Conservation (phyloP, 2,113 vertebrate genomes). For the Nesogale talazaci region DNA sequence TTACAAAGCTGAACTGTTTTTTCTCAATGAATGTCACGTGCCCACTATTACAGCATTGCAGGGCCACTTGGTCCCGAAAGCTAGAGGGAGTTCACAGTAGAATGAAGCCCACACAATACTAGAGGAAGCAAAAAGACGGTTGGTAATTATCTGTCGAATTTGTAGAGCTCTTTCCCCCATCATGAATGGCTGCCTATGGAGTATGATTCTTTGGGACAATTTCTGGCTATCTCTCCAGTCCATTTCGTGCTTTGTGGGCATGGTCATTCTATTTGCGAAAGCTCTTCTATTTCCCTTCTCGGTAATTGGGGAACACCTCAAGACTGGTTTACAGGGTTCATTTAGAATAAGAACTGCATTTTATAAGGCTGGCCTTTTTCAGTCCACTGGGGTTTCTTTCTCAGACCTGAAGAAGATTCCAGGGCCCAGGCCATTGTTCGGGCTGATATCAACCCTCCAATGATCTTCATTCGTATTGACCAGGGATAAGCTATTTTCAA, state of each 20-base stretch:
- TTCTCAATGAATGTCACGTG: slow-evolving; percentile 66
- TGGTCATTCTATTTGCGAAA: slow-evolving; percentile 43
- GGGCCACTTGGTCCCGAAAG: slow-evolving; percentile 54
- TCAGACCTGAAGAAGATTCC: slow-evolving; percentile 25
- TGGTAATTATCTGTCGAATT: slow-evolving; percentile 60
- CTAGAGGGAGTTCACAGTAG: slow-evolving; percentile 65
- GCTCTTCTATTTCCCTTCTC: slow-evolving; percentile 54
- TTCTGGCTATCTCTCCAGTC: slow-evolving; percentile 36
- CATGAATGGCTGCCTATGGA: slow-evolving; percentile 48
- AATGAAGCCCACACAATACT: slow-evolving; percentile 62
- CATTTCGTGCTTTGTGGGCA: slow-evolving; percentile 41
- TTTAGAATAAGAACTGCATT: slow-evolving; percentile 50
- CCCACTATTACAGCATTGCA: slow-evolving; percentile 37
- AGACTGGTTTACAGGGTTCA: slow-evolving; percentile 43
- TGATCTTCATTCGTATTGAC: slow-evolving; percentile 53
- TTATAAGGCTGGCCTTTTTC: not conserved
- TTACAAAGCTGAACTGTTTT: slow-evolving; percentile 49
- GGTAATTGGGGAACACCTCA: slow-evolving; percentile 43
- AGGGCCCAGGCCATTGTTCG: slow-evolving; percentile 52
- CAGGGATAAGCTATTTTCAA: slow-evolving; percentile 76
- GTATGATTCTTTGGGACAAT: slow-evolving; percentile 59
- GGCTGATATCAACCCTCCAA: slow-evolving; percentile 23
- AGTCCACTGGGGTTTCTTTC: not conserved
- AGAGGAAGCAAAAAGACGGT: slow-evolving; percentile 41
- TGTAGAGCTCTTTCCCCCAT: not conserved